Evolutionary conservation across 2,113 vertebrate genomes (phyloP), one percentile per base, ranked within the genome.

Genomic region (Barnardius zonarius): DNA sequence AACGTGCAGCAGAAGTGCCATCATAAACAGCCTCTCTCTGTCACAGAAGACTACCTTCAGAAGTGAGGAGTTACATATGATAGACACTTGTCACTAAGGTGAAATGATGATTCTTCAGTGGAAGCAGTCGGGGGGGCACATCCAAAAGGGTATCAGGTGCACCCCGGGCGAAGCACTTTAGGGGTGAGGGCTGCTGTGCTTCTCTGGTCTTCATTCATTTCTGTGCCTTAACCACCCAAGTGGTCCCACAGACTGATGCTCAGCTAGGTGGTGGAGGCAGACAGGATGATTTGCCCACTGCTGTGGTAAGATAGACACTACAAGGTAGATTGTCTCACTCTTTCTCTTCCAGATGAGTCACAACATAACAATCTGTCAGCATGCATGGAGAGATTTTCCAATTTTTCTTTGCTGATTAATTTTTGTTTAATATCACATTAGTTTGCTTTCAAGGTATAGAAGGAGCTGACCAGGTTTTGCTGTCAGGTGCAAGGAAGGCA

Each of bases 21-120:
- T 35, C 14, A 27, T 77, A 96, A 96, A 89, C 94, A 96, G 84
- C 79, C 85, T 95, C 90, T 95, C 79, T 73, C 90, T 96, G 97
- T 97, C 96, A 95, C 88, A 88, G 88, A 41, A 94, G 86, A 81
- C 89, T 96, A 57, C 76, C 59, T 95, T 95, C 91, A 86, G 77
- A 95, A 95, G 84, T 30, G 69, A 96, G 85, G 90, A 94, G 74
- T 75, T 86, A 82, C 4, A 6, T 11, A 39, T 80, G 76, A 84
- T 33, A 82, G 91, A 76, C 3, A 9, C 77, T 57, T 95, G 85
- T 95, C 93, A 92, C 62, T 49, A 30, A 86, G 59, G 63, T 49
- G 51, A 86, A 22, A 23, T 76, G 92, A 93, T 27, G 80, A 67
- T 87, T 97, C 85, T 76, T 75, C 72, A 80, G 66, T 0, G 0